Conservation (phyloP, 1,140 invertebrate species). For the Platorchestia sp. region DNA sequence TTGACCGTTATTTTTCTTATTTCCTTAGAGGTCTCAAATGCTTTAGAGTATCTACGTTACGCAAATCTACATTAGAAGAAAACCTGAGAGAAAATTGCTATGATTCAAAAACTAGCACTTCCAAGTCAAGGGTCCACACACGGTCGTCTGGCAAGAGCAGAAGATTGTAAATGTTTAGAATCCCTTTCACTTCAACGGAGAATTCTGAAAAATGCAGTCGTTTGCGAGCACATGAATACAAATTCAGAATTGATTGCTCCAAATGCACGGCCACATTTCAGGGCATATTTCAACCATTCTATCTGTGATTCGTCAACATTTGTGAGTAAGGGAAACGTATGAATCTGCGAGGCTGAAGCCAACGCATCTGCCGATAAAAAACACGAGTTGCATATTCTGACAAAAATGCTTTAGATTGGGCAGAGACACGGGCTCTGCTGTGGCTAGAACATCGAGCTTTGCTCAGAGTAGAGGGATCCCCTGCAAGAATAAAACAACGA, state of each 20-base stretch:
- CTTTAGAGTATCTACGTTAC: neutral
- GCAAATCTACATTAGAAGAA: neutral
- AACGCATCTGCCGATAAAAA: slow-evolving; percentile 3
- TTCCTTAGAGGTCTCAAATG: neutral
- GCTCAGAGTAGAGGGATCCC: neutral
- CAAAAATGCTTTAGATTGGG: neutral
- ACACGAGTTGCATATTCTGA: neutral
- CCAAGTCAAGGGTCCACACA: neutral
- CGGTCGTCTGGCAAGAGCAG: neutral
- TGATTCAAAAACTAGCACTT: neutral
- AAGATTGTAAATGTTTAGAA: neutral
- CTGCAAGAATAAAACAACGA: slow-evolving; percentile 8
- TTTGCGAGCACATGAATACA: neutral
- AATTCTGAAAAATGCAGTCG: slow-evolving; percentile 10
- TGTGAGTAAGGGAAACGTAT: neutral
- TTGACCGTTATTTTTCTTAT: neutral
- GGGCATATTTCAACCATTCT: slow-evolving; percentile 8
- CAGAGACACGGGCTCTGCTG: neutral
- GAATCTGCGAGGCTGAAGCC: neutral
- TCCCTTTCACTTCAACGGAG: neutral
- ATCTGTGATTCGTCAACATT: neutral
- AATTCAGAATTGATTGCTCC: neutral
- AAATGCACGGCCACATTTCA: neutral
- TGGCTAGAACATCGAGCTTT: neutral
- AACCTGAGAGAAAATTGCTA: neutral